Base-by-base conservation (phyloP, 2,113 vertebrate species). In the Gambusia affinis region DNA sequence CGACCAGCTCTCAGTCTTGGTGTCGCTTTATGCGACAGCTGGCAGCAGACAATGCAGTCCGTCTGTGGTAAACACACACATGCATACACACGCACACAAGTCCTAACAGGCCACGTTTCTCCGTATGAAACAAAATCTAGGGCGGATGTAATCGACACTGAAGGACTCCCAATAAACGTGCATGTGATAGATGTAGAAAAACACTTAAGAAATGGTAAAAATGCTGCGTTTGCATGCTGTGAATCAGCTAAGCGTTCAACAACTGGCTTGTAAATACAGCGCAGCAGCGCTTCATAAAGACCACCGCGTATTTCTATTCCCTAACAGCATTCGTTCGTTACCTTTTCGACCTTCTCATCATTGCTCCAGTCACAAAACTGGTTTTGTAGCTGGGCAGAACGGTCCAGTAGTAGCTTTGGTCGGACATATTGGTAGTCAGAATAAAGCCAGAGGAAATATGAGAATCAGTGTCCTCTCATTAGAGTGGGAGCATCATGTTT, bases 341-440 rank as follows among this genome's bases (percentile, higher is more conserved):
- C 96, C 96, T 94, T 84, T 95, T 97, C 24, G 96, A 94, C 74
- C 96, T 92, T 84, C 96, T 96, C 88, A 97, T 94, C 91, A 96
- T 92, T 39, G 94, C 95, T 31, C 96, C 96, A 11, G 95, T 95
- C 51, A 95, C 95, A 85, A 95, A 94, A 88, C 95, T 96, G 73
- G 94, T 94, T 87, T 96, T 95, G 90, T 95, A 95, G 82, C 95
- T 95, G 27, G 95, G 95, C 80, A 95, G 87, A 29, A 95, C 96
- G 68, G 95, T 96, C 96, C 96, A 97, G 76, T 95, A 96, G 90
- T 94, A 96, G 91, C 95, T 96, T 54, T 95, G 96, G 81, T 97
- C 96, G 10, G 96, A 96, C 96, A 97, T 97, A 87, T 27, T 89
- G 82, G 63, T 19, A 78, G 62, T 75, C 66, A 62, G 14, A 54